Evolutionary conservation across 2,888 invertebrate genomes (phyloP), one percentile per base, ranked within the genome.

Genomic region (Rosalia funebris): DNA sequence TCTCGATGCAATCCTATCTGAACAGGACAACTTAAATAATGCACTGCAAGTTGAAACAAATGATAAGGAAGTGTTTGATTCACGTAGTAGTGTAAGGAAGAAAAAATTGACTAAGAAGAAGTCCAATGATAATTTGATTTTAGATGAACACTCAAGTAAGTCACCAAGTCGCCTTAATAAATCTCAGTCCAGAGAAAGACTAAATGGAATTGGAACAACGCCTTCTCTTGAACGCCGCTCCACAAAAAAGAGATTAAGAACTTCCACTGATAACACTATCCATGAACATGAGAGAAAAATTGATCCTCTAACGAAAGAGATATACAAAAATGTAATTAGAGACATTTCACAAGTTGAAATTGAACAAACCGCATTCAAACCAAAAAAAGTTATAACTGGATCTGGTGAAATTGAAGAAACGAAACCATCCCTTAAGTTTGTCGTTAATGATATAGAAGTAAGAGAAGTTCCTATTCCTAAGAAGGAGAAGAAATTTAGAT

Each of bases 381-480:
- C 82, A 41, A 87, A 84, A 81, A 79, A 83, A 9, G 84, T 85
- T 48, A 86, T 87, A 15, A 86, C 86, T 7, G 79, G 84, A 9
- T 82, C 84, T 0, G 71, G 62, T 11, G 64, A 86, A 71, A 75
- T 87, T 39, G 82, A 83, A 47, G 76, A 83, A 11, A 48, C 62
- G 1, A 63, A 60, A 14, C 83, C 81, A 65, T 82, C 83, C 5
- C 76, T 87, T 19, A 87, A 86, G 77, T 84, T 85, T 64, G 80
- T 83, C 52, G 80, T 88, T 31, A 86, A 86, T 72, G 83, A 87
- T 71, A 80, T 87, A 3, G 83, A 83, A 17, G 86, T 90, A 11
- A 88, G 88, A 77, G 88, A 88, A 80, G 84, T 83, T 46, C 82
- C 79, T 80, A 74, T 71, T 52, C 69, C 65, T 17, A 73, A 76